Base-by-base conservation (phyloP, 2,113 vertebrate genomes). In the Periophthalmodon schlosseri region DNA sequence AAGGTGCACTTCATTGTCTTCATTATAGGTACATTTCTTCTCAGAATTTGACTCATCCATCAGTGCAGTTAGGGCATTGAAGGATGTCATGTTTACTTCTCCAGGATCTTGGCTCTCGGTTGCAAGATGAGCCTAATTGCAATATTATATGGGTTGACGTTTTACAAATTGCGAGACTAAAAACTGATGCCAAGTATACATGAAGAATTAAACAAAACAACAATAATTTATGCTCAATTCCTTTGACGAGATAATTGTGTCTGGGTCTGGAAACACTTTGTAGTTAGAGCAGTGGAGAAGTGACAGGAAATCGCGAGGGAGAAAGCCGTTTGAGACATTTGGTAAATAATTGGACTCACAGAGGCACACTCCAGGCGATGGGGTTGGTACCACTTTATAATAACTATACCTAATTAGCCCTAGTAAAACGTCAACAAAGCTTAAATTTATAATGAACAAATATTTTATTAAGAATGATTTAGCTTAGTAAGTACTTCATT, bases 291-390 rank as follows among this genome's bases (percentile, higher is more conserved):
- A 21, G 52, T 21, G 52, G 52, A 21, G 52, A 56, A n/a, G 52
- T 21, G 52, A 56, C 52, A 56, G 52, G 52, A 56, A 56, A 56
- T n/a, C 52, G 11, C 2, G 9, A 2, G 52, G 52, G 52, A 56
- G 52, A 21, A n/a, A 56, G 20, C 52, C 10, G 7, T 56, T 56
- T 56, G 52, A 56, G 52, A 56, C 52, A 56, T 56, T 56, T 56
- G n/a, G 52, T 56, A 56, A 56, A 56, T 56, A 56, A 56, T 56
- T 56, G 52, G 52, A 56, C 18, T 56, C 52, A 52, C 49, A 56
- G 20, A 21, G 20, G n/a, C 52, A 52, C 50, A 56, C 20, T 21
- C 52, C 2, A 56, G 52, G 9, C 52, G 20, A 56, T 28, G n/a
- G 52, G 52, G 49, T 52, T 16, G 15, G 15, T 16, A n/a, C 16